Evolutionary conservation across 2,888 invertebrate genomes (phyloP).

Genomic region (Synanthedon formicaeformis): DNA sequence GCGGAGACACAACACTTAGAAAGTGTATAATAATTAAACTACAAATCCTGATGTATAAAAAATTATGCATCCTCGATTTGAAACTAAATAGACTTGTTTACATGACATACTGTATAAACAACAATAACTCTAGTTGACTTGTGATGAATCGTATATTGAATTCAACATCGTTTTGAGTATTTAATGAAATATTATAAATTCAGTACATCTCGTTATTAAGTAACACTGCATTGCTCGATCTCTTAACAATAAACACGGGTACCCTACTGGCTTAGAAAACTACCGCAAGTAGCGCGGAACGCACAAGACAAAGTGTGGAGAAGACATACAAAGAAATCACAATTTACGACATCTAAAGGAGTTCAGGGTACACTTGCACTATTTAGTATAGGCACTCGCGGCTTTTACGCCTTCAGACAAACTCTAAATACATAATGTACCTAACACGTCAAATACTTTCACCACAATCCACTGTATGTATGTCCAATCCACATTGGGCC

Average conservation of each 20-base stretch:
- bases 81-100: slow-evolving; percentile 45
- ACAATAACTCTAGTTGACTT: slow-evolving; percentile 39
- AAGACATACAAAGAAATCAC: slow-evolving; percentile 22
- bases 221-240: neutral
- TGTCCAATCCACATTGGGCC: slow-evolving; percentile 25
- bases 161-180: slow-evolving; percentile 45
- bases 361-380: slow-evolving; percentile 16
- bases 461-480: slow-evolving; percentile 18
- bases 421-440: slow-evolving; percentile 3
- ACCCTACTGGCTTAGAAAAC: slow-evolving; percentile 2
- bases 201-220: neutral
- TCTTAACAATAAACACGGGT: neutral
- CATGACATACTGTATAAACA: slow-evolving; percentile 31
- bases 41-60: slow-evolving; percentile 64
- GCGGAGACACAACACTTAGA: slow-evolving; percentile 68
- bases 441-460: neutral
- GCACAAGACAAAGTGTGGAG: slow-evolving; percentile 18
- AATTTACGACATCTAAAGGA: slow-evolving; percentile 9
- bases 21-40: slow-evolving; percentile 62
- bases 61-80: slow-evolving; percentile 62
- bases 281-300: slow-evolving; percentile 7
- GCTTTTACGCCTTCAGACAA: slow-evolving; percentile 16
- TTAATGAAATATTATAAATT: slow-evolving; percentile 21
- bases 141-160: slow-evolving; percentile 50
- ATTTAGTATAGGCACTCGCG: slow-evolving; percentile 25